Conservation (phyloP, 1,140 invertebrate species). For the Lineus longissimus region DNA sequence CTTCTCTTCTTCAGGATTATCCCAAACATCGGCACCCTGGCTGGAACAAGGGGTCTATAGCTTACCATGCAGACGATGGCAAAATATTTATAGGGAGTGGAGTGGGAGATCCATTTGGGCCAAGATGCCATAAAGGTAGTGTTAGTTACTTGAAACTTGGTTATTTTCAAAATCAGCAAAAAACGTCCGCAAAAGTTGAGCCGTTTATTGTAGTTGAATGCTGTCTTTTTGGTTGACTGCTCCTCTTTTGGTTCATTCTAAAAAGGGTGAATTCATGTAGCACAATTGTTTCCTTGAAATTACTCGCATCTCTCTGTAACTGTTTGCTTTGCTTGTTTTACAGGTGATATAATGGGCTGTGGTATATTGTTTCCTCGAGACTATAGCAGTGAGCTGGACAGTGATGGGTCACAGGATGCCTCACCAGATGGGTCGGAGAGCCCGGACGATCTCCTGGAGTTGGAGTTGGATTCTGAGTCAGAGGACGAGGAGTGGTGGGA, state of each 20-base stretch:
- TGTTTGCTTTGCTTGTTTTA: conserved; percentile 2
- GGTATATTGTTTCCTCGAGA: conserved; percentile 60
- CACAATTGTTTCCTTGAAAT: too few relatives aligned
- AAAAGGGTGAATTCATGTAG: conserved; percentile 6
- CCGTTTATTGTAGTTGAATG: background rate
- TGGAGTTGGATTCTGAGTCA: conserved; percentile 34
- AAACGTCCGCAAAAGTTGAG: background rate
- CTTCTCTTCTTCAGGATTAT: conserved; percentile 55
- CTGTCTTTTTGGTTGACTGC: background rate
- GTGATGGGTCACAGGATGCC: conserved; percentile 34
- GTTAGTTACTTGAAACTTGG: background rate
- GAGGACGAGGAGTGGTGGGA: conserved; percentile 54
- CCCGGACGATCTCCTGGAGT: conserved; percentile 35
- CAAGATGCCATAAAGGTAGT: conserved; percentile 58
- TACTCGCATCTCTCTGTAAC: too few relatives aligned
- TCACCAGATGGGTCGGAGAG: conserved; percentile 29
- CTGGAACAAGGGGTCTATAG: conserved; percentile 62
- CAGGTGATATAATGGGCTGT: conserved; percentile 61
- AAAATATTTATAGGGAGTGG: conserved; percentile 62
- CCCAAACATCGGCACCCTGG: conserved; percentile 60
- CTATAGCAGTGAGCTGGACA: conserved; percentile 52
- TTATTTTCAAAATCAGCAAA: background rate
- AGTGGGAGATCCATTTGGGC: conserved; percentile 61
- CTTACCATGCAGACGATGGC: conserved; percentile 64
- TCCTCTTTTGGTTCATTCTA: background rate